These are phyloP conservation scores for Danio rerio DNA, from an alignment of 2,113 vertebrate genomes.

Conservation along the genomic window DNA sequence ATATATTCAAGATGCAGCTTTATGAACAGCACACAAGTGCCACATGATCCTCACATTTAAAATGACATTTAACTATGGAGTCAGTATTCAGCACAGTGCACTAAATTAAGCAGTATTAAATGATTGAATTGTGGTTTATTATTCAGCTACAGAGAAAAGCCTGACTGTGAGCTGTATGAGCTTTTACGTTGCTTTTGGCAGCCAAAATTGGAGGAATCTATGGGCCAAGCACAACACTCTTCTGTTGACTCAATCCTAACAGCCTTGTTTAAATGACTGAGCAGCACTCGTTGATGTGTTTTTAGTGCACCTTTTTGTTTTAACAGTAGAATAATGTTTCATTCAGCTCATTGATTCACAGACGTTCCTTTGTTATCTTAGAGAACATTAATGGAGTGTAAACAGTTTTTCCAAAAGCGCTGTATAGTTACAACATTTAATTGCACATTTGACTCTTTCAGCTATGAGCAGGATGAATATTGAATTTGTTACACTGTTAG, in stretches of 20 bases:
- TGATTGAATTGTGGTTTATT: conserved; percentile 14
- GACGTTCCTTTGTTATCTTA: background rate
- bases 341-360: conserved; percentile 15
- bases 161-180: background rate
- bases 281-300: conserved; percentile 2
- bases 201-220: background rate
- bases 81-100: conserved; percentile 12
- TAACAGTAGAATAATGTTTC: conserved; percentile 31
- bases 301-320: conserved; percentile 19
- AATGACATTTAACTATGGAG: conserved; percentile 7
- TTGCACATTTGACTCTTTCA: background rate
- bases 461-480: background rate
- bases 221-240: background rate
- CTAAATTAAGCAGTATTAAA: conserved; percentile 8
- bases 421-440: background rate
- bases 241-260: conserved; percentile 15
- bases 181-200: conserved; percentile 20
- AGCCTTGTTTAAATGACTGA: conserved; percentile 29
- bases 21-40: conserved; percentile 1
- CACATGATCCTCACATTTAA: background rate
- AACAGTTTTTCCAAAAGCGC: background rate
- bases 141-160: background rate
- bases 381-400: background rate
- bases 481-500: background rate
- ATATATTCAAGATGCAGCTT: background rate